phyloP scores from a whole-genome alignment of 2,113 vertebrate genomes.

The Mohoua ochrocephala region DNA sequence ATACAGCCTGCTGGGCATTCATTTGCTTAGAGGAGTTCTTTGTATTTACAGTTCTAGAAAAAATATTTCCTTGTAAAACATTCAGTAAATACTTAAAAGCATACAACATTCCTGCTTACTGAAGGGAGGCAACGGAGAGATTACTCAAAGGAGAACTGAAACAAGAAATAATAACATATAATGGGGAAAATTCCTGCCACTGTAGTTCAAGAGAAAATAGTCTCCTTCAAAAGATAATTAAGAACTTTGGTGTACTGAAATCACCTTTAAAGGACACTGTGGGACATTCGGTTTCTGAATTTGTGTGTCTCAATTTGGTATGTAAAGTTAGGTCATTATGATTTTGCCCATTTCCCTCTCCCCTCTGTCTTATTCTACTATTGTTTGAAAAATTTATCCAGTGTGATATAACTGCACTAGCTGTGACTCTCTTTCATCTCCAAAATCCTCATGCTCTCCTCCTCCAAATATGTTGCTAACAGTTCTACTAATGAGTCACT shows the following conservation, averaged over 20 bases:
- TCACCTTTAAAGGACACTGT: not conserved
- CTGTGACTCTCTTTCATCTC: not conserved
- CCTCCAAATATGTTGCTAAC: not conserved
- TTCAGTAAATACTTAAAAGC: conserved; percentile 15
- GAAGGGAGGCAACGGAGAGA: not conserved
- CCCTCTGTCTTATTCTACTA: not conserved
- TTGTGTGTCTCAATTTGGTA: not conserved
- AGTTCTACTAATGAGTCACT: not conserved
- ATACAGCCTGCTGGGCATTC: not conserved
- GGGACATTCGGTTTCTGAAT: not conserved
- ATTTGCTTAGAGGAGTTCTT: conserved; percentile 13
- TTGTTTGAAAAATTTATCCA: not conserved
- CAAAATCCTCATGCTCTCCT: not conserved
- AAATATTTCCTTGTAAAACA: not conserved
- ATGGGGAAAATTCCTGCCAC: not conserved
- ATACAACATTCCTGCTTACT: not conserved
- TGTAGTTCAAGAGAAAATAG: not conserved
- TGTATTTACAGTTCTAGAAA: conserved; percentile 17
- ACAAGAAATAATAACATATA: not conserved
- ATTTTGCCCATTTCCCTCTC: not conserved
- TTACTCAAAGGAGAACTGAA: not conserved
- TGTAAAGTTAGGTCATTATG: not conserved
- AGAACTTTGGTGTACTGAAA: not conserved
- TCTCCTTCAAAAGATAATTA: not conserved
- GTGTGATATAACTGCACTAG: not conserved